Conservation (phyloP, 2,113 vertebrate species). For the Python bivittatus region DNA sequence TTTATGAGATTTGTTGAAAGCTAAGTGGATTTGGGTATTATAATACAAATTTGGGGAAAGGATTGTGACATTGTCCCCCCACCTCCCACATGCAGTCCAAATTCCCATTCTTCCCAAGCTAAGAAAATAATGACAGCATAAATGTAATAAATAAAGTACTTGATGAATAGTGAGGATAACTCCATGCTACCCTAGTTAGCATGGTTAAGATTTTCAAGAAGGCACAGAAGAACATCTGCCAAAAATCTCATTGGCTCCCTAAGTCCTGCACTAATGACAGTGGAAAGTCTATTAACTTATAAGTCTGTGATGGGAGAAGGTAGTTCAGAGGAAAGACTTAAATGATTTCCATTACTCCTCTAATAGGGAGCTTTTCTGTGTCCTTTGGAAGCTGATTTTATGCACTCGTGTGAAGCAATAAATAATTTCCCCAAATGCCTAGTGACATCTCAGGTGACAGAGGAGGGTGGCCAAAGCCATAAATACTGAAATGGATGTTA, state of each 20-base stretch:
- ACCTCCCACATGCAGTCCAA: not conserved
- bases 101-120: not conserved
- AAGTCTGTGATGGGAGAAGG: not conserved
- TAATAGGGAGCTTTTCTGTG: not conserved
- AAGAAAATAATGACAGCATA: not conserved
- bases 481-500: not conserved
- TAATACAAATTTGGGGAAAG: not conserved
- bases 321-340: conserved; percentile 25
- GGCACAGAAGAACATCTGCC: not conserved
- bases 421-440: not conserved
- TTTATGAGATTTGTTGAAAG: not conserved
- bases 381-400: not conserved
- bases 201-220: not conserved
- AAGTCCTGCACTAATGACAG: not conserved
- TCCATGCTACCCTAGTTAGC: not conserved
- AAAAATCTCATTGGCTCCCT: not conserved
- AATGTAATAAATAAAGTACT: not conserved
- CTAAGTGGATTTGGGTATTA: not conserved
- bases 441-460: not conserved
- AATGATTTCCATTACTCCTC: not conserved
- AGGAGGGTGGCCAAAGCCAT: not conserved
- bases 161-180: not conserved
- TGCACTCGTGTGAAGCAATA: not conserved
- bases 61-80: not conserved
- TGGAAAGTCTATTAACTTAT: conserved; percentile 18